Conservation (phyloP, 2,888 invertebrate genomes). For the Taenaris catops region DNA sequence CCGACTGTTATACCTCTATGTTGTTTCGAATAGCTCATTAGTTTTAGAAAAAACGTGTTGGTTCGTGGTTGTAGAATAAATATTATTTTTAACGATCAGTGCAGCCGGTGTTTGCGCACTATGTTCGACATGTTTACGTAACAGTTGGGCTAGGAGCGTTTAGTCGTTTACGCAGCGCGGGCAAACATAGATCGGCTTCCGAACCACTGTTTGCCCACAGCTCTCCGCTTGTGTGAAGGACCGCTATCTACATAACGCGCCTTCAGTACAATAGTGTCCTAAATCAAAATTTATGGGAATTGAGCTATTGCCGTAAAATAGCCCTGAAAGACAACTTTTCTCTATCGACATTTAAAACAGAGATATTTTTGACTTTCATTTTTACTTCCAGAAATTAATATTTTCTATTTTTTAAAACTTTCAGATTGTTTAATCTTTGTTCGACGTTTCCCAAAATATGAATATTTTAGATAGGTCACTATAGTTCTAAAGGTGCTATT, state of each 20-base stretch:
- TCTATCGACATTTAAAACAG: too few species aligned
- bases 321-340: constrained; percentile 31
- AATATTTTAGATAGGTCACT: too few species aligned
- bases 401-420: too few species aligned
- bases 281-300: too few species aligned
- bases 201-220: constrained; percentile 49
- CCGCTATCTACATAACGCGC: constrained; percentile 35
- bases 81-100: constrained; percentile 76
- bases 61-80: constrained; percentile 56
- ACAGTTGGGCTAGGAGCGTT: constrained; percentile 52
- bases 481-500: too few species aligned
- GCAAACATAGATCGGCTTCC: constrained; percentile 48
- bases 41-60: constrained; percentile 21
- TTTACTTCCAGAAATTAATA: too few species aligned
- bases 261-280: too few species aligned
- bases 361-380: too few species aligned
- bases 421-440: too few species aligned
- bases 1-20: constrained; percentile 7
- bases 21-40: constrained; percentile 27
- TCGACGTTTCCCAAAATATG: too few species aligned
- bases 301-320: too few species aligned
- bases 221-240: constrained; percentile 36
- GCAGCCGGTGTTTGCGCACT: constrained; percentile 58
- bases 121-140: constrained; percentile 50
- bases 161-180: constrained; percentile 31